Percentiles rank a stretch among this genome's conserved stretches.
Conservation (phyloP, 2,113 vertebrate genomes). For the Pluvianellus socialis region DNA sequence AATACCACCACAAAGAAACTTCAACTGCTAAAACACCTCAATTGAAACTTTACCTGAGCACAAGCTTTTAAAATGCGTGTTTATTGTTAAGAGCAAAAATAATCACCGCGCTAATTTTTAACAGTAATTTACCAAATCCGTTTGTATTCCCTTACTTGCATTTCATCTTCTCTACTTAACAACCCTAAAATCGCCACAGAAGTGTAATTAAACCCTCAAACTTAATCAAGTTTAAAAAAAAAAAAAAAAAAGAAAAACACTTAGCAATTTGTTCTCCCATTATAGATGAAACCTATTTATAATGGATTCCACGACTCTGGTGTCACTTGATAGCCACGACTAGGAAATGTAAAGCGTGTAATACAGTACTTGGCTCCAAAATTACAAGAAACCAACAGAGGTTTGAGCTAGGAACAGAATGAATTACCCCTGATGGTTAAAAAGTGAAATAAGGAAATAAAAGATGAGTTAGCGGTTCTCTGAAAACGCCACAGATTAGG, state of each 20-base stretch:
- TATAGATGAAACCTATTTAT: neutral
- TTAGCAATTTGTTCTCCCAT: slow-evolving; percentile 6
- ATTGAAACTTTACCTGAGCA: slow-evolving; percentile 28
- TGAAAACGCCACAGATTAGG: neutral
- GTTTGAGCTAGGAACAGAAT: neutral
- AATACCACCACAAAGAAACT: neutral
- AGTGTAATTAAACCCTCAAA: slow-evolving; percentile 44
- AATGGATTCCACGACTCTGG: neutral
- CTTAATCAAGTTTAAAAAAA: neutral
- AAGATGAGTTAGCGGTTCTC: neutral
- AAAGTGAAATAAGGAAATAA: neutral
- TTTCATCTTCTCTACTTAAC: slow-evolving; percentile 15
- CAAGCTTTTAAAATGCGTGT: neutral
- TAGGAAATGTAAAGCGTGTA: neutral
- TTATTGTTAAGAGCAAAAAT: neutral
- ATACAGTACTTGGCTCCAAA: neutral
- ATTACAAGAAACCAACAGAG: neutral
- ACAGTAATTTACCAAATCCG: neutral
- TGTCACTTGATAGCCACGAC: neutral
- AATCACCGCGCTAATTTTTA: neutral
- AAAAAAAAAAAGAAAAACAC: neutral
- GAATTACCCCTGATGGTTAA: neutral
- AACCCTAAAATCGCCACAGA: neutral
- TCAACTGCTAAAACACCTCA: slow-evolving; percentile 22
- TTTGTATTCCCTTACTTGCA: neutral